These are phyloP conservation scores for Trimorus sp. DNA, from an alignment of 2,888 invertebrate species.

Conservation along the genomic window DNA sequence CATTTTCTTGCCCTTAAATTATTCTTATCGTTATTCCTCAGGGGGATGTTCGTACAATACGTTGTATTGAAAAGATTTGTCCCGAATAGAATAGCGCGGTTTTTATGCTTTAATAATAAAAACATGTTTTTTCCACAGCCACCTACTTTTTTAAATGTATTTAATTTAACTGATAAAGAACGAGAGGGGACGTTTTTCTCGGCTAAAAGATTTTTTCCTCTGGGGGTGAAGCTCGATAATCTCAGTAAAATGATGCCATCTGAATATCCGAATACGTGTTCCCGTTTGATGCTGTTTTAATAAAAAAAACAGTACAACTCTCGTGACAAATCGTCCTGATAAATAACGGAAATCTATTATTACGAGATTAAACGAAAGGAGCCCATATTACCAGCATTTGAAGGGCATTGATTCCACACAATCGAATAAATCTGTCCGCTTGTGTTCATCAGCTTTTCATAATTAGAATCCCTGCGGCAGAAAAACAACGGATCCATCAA, in stretches of 20 bases:
- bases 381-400: neutral
- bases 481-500: neutral
- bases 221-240: slow-evolving; percentile 33
- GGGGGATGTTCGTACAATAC: neutral
- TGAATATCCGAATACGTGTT: slow-evolving; percentile 10
- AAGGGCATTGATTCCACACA: no score
- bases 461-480: neutral
- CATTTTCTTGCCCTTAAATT: slow-evolving; percentile 7
- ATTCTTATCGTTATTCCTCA: slow-evolving; percentile 22
- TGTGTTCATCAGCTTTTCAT: neutral
- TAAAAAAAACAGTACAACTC: slow-evolving; percentile 17
- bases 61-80: no score
- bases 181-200: no score
- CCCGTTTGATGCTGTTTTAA: slow-evolving; percentile 28
- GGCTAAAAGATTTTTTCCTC: no score
- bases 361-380: neutral
- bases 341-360: slow-evolving; percentile 43
- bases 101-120: no score
- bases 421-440: no score
- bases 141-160: no score
- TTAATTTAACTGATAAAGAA: no score
- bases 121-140: slow-evolving; percentile 8
- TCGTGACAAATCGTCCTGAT: slow-evolving; percentile 25
- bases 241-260: slow-evolving; percentile 20
- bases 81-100: no score